Evolutionary conservation across 1,140 invertebrate species (phyloP).

Genomic region (Drosophila sucinea): DNA sequence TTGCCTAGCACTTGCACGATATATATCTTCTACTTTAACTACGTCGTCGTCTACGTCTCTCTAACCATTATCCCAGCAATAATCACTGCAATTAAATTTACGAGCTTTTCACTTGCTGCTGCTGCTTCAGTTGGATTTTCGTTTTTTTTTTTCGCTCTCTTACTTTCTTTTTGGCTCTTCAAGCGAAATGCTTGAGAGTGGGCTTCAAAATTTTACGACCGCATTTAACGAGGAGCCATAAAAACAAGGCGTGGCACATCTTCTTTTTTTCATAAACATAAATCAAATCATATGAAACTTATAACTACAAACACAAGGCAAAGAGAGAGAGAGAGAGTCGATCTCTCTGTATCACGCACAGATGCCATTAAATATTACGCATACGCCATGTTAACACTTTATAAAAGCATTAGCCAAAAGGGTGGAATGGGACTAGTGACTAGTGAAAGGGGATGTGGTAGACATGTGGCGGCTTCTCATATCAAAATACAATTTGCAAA

Average conservation of each 20-base stretch:
- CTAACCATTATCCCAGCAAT: slow-evolving; percentile 50
- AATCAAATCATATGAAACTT: slow-evolving; percentile 47
- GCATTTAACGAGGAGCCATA: slow-evolving; percentile 52
- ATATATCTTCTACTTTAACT: neutral
- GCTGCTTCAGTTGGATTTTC: slow-evolving; percentile 3
- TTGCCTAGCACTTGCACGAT: neutral
- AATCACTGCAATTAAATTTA: slow-evolving; percentile 71
- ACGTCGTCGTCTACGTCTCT: neutral
- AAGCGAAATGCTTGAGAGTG: slow-evolving; percentile 25
- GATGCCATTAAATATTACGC: slow-evolving; percentile 70
- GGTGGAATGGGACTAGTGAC: neutral
- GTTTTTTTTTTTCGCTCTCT: slow-evolving; percentile 36
- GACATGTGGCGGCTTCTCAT: slow-evolving; percentile 30
- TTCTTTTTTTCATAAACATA: slow-evolving; percentile 47
- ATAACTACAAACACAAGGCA: slow-evolving; percentile 33
- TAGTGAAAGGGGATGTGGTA: neutral
- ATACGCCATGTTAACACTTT: slow-evolving; percentile 77
- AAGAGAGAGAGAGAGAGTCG: neutral
- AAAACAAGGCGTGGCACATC: slow-evolving; percentile 55
- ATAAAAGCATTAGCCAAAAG: slow-evolving; percentile 66
- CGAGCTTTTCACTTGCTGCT: slow-evolving; percentile 31
- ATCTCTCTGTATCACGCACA: slow-evolving; percentile 27
- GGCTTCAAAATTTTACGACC: slow-evolving; percentile 44
- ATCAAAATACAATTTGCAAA: slow-evolving; percentile 73
- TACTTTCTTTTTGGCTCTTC: neutral